Evolutionary conservation across 1,140 invertebrate genomes (phyloP).

Genomic region (Drosophila rufa): DNA sequence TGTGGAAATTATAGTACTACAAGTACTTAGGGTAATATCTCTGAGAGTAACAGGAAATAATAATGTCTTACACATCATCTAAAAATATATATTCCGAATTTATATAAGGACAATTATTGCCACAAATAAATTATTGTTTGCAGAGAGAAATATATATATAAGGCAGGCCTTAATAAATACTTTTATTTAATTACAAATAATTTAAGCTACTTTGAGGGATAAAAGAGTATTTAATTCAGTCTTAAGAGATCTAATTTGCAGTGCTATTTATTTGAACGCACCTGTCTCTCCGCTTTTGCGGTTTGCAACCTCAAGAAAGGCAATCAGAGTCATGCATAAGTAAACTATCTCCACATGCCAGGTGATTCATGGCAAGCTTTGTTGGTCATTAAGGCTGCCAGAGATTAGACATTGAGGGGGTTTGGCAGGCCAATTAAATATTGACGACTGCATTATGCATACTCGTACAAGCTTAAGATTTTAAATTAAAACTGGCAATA

Average conservation of each 20-base stretch:
- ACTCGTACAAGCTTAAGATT: neutral
- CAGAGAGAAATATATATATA: too few species aligned
- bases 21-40: neutral
- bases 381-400: conserved; percentile 39
- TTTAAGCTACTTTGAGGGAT: too few species aligned
- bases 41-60: neutral
- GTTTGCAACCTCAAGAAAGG: conserved; percentile 23
- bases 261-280: neutral
- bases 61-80: neutral
- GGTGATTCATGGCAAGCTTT: conserved; percentile 39
- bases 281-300: conserved; percentile 5
- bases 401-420: conserved; percentile 31
- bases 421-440: conserved; percentile 27
- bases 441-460: conserved; percentile 21
- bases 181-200: too few species aligned
- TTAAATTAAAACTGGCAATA: conserved; percentile 22
- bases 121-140: too few species aligned
- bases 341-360: conserved; percentile 20
- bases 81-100: too few species aligned
- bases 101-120: neutral
- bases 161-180: too few species aligned
- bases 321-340: conserved; percentile 56
- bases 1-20: neutral
- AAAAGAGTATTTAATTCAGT: too few species aligned
- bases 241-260: neutral